phyloP scores from a whole-genome alignment of 2,113 vertebrate species.

The Hassar affinis region DNA sequence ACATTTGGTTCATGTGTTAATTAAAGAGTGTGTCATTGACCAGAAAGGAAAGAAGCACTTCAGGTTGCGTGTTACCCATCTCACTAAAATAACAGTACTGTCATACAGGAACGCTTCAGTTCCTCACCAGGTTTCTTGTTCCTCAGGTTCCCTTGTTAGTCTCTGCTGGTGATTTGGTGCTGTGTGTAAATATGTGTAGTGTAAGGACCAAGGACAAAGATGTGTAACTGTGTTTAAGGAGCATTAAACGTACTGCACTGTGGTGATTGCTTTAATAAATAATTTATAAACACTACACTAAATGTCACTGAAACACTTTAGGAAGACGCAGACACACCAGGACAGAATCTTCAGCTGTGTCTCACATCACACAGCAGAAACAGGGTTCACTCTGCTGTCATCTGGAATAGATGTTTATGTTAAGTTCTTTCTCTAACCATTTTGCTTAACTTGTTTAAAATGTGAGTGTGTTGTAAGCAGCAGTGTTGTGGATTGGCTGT shows the following conservation, averaged over 20 bases:
- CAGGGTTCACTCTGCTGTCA: neutral
- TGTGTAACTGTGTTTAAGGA: neutral
- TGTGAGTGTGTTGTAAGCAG: neutral
- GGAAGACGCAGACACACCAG: neutral
- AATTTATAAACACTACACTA: neutral
- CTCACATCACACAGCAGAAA: neutral
- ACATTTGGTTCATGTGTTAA: neutral
- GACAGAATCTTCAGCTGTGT: neutral
- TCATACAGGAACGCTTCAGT: neutral
- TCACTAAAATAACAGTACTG: neutral
- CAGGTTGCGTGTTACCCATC: neutral
- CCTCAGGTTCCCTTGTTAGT: neutral
- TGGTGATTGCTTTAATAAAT: neutral
- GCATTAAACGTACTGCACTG: neutral
- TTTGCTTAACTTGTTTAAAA: neutral
- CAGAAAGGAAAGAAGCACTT: neutral
- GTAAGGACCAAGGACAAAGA: neutral
- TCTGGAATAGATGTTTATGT: neutral
- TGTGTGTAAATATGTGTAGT: constrained; percentile 4
- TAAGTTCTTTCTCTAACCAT: neutral
- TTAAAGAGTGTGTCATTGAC: neutral
- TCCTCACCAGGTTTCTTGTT: neutral
- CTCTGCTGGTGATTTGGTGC: neutral
- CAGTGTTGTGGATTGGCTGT: neutral
- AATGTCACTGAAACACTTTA: neutral